These are phyloP conservation scores for Nemotelus nigrinus DNA, from an alignment of 2,888 invertebrate species.

Conservation along the genomic window DNA sequence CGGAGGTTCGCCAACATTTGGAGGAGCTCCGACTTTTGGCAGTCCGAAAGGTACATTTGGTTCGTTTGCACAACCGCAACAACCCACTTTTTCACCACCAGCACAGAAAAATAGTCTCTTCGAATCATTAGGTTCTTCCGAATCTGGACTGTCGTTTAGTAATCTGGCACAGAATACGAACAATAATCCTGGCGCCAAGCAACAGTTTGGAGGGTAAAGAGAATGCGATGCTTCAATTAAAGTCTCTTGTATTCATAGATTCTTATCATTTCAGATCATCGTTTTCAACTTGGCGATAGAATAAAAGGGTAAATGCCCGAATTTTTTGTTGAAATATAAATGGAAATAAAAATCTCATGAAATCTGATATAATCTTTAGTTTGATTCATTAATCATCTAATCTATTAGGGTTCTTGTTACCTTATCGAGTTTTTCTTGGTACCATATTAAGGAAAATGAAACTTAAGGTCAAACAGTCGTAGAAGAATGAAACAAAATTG, in stretches of 20 bases:
- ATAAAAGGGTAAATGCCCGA: no score
- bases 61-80: conserved; percentile 55
- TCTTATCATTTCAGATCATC: conserved; percentile 45
- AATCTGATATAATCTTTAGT: no score
- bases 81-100: conserved; percentile 49
- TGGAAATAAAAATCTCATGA: background rate
- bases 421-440: no score
- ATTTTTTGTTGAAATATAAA: background rate
- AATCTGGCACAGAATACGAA: conserved; percentile 62
- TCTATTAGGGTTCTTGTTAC: no score
- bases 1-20: conserved; percentile 62
- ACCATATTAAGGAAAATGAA: no score
- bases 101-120: conserved; percentile 49
- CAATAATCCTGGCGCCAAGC: conserved; percentile 57
- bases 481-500: no score
- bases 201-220: conserved; percentile 61
- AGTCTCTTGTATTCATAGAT: background rate
- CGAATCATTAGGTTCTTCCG: conserved; percentile 54
- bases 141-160: conserved; percentile 62
- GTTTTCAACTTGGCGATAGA: conserved; percentile 50
- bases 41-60: conserved; percentile 59
- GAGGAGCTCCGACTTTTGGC: conserved; percentile 61
- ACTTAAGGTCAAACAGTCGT: no score
- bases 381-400: no score
- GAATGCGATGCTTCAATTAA: conserved; percentile 3